These are phyloP conservation scores for Lepidostoma basale DNA, from an alignment of 1,140 invertebrate species.

Conservation along the genomic window DNA sequence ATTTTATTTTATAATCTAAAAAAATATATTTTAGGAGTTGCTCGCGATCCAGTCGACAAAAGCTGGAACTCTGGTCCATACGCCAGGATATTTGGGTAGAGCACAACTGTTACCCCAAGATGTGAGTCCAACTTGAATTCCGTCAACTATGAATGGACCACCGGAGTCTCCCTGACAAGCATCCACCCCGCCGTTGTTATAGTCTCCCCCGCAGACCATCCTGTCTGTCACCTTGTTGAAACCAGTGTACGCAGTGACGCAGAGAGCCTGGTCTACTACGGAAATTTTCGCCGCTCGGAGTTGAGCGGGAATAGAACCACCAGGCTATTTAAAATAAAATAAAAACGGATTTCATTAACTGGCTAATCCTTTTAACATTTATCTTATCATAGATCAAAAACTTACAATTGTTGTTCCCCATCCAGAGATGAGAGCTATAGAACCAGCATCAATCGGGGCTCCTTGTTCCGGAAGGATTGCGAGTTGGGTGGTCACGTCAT, in stretches of 20 bases:
- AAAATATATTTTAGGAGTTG: too few relatives aligned
- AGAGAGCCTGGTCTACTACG: slow-evolving; percentile 49
- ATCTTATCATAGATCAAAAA: background rate
- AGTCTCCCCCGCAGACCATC: slow-evolving; percentile 73
- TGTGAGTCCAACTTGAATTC: slow-evolving; percentile 62
- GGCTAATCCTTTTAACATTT: slow-evolving; percentile 28
- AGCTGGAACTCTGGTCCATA: slow-evolving; percentile 59
- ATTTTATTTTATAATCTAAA: too few relatives aligned
- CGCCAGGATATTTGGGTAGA: slow-evolving; percentile 61
- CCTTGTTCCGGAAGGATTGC: slow-evolving; percentile 32
- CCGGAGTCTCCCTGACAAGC: slow-evolving; percentile 74
- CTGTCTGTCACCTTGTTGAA: slow-evolving; percentile 60
- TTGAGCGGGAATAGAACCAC: slow-evolving; percentile 43
- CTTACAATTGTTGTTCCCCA: slow-evolving; percentile 50
- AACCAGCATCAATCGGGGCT: slow-evolving; percentile 44
- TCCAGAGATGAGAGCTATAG: slow-evolving; percentile 50
- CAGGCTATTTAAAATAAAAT: slow-evolving; percentile 15
- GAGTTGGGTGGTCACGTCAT: background rate
- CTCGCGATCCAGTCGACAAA: slow-evolving; percentile 31
- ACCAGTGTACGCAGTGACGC: slow-evolving; percentile 48
- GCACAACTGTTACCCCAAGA: slow-evolving; percentile 69
- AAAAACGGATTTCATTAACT: background rate
- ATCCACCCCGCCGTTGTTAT: slow-evolving; percentile 29
- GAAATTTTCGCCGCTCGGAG: slow-evolving; percentile 54
- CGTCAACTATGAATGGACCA: slow-evolving; percentile 63